A percentile compares a stretch with the other conserved stretches of the same genome.
These are phyloP conservation scores for Sitta carolinensis DNA, from an alignment of 2,797 vertebrate genomes.

Conservation along the genomic window DNA sequence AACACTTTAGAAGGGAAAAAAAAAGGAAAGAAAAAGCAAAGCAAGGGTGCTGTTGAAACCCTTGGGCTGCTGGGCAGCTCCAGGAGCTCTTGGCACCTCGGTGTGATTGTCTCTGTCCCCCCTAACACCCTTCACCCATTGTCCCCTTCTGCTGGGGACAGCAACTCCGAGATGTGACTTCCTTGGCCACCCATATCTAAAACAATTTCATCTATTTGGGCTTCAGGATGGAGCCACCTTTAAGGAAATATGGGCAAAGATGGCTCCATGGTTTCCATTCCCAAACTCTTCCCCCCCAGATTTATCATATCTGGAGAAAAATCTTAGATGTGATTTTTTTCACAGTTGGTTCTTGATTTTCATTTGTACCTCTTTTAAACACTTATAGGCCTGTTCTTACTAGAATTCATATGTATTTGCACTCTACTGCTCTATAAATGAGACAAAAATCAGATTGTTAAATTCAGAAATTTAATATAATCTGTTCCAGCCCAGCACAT, in stretches of 20 bases:
- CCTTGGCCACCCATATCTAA: background rate
- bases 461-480: background rate
- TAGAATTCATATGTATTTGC: background rate
- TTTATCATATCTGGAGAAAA: background rate
- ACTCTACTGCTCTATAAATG: background rate
- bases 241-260: background rate
- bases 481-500: background rate
- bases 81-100: background rate
- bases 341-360: background rate
- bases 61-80: background rate
- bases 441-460: background rate
- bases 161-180: too few species aligned
- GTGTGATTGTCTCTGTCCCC: background rate
- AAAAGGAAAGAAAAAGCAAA: background rate
- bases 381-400: background rate
- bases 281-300: background rate
- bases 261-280: background rate
- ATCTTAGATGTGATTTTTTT: rapidly evolving
- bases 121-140: rapidly evolving
- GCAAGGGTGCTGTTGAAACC: background rate
- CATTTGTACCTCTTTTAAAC: background rate
- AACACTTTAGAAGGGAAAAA: background rate
- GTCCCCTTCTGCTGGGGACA: background rate
- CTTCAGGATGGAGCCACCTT: background rate
- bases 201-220: background rate